A percentile compares a stretch with the other conserved stretches of the same genome.
Evolutionary conservation across 2,113 vertebrate species (phyloP).

Genomic region (Entomyzon cyanotis): DNA sequence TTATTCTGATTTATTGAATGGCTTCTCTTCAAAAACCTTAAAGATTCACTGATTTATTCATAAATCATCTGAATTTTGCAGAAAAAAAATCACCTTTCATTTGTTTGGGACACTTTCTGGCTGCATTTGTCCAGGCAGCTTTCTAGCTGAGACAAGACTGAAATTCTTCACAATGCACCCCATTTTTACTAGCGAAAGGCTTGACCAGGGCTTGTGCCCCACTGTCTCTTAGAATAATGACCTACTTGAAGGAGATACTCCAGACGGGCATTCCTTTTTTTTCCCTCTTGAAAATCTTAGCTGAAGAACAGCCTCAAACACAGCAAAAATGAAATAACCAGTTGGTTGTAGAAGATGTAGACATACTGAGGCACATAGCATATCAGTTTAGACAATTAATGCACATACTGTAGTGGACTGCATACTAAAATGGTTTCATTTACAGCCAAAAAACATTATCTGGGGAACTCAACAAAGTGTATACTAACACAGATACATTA

Average conservation of each 20-base stretch:
- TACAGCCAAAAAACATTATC: background rate
- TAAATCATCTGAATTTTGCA: background rate
- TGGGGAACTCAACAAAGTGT: background rate
- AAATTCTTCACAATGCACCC: background rate
- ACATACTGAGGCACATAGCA: background rate
- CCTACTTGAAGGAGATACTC: background rate
- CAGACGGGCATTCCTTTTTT: background rate
- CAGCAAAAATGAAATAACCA: background rate
- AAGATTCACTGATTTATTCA: background rate
- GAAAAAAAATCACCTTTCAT: background rate
- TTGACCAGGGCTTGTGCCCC: background rate
- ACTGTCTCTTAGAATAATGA: background rate
- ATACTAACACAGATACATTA: background rate
- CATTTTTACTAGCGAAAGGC: background rate
- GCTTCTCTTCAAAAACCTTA: background rate
- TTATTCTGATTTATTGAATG: background rate
- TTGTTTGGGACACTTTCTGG: background rate
- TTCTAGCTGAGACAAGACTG: background rate
- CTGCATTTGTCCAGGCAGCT: background rate
- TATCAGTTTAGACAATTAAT: background rate
- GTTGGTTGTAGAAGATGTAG: background rate
- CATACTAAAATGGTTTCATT: background rate
- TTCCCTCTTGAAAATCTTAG: background rate
- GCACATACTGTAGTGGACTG: background rate
- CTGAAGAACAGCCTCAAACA: background rate